Conservation (phyloP, 2,797 vertebrate genomes). For the Carcharodon carcharias region DNA sequence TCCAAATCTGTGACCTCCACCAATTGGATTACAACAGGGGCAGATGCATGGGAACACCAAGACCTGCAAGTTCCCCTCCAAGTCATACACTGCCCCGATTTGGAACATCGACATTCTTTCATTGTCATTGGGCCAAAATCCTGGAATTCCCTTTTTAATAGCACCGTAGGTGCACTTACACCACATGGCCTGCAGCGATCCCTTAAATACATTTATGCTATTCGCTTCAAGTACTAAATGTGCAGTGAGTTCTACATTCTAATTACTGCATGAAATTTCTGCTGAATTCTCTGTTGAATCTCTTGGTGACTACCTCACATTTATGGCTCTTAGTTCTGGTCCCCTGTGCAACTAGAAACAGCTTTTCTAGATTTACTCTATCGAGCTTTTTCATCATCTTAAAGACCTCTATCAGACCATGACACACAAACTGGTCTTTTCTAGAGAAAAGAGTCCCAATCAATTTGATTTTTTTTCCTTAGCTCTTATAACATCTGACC, state of each 20-base stretch:
- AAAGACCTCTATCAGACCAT: neutral
- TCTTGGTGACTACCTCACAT: neutral
- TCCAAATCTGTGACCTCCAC: no score
- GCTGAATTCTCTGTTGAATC: neutral
- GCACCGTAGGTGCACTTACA: neutral
- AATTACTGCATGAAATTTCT: neutral
- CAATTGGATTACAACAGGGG: no score
- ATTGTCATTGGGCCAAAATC: neutral
- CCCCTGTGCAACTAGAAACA: neutral
- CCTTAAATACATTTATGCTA: neutral
- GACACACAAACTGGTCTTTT: neutral
- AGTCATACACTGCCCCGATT: neutral
- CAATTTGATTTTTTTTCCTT: no score
- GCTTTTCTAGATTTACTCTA: neutral
- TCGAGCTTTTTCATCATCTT: neutral
- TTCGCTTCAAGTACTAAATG: neutral
- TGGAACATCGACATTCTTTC: neutral
- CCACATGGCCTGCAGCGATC: neutral
- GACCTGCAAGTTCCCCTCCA: neutral
- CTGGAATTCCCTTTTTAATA: neutral
- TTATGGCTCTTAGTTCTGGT: neutral
- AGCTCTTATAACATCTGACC: no score
- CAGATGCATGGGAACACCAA: neutral
- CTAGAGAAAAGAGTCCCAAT: no score
- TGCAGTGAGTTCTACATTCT: neutral